Evolutionary conservation across 2,888 invertebrate genomes (phyloP).

Genomic region (Macroteleia sp.): DNA sequence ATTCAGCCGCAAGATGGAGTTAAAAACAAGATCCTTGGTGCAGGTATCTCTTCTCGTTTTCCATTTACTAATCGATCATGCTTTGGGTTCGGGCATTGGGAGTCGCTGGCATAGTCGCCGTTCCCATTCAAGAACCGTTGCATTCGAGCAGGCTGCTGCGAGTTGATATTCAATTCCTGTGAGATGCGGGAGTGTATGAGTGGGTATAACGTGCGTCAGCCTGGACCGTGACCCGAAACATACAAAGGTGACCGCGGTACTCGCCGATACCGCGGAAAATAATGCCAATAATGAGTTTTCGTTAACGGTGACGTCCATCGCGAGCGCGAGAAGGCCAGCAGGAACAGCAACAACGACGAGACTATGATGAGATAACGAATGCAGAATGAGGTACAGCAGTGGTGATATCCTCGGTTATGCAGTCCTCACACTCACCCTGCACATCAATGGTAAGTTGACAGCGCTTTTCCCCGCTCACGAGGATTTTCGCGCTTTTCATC

Average conservation of each 20-base stretch:
- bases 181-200: slow-evolving; percentile 50
- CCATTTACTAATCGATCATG: slow-evolving; percentile 67
- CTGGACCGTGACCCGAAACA: slow-evolving; percentile 44
- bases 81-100: slow-evolving; percentile 56
- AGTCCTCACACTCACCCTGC: no score
- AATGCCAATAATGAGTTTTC: slow-evolving; percentile 39
- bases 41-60: slow-evolving; percentile 55
- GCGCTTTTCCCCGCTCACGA: background rate
- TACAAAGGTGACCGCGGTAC: slow-evolving; percentile 13
- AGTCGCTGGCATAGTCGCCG: slow-evolving; percentile 60
- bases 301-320: slow-evolving; percentile 48
- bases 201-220: slow-evolving; percentile 19
- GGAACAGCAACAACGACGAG: slow-evolving; percentile 41
- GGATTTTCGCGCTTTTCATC: slow-evolving; percentile 19
- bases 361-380: slow-evolving; percentile 81
- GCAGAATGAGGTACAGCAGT: slow-evolving; percentile 80
- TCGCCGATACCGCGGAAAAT: slow-evolving; percentile 29
- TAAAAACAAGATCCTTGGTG: slow-evolving; percentile 31
- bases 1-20: slow-evolving; percentile 40
- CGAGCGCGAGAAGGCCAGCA: slow-evolving; percentile 32
- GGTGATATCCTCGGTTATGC: no score
- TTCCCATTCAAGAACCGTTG: slow-evolving; percentile 53
- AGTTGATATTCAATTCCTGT: slow-evolving; percentile 27
- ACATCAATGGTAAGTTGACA: slow-evolving; percentile 77
- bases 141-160: slow-evolving; percentile 34